Evolutionary conservation across 2,113 vertebrate species (phyloP).

Genomic region (Geococcyx californianus): DNA sequence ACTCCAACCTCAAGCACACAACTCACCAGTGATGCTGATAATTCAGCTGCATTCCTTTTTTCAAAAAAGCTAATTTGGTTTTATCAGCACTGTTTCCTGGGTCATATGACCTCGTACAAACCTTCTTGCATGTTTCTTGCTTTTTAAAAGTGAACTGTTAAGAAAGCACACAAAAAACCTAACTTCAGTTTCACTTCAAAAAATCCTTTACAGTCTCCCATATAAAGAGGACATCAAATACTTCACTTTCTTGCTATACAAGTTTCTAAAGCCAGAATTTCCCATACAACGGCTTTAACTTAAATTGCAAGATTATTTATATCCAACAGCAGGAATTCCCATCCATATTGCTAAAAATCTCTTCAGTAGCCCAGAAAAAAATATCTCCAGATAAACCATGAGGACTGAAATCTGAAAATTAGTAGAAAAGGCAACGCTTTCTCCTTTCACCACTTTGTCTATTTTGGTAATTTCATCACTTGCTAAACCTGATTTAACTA

Average conservation of each 20-base stretch:
- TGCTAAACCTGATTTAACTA: neutral
- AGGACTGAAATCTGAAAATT: neutral
- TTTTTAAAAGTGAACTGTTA: conserved; percentile 85
- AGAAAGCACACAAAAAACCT: neutral
- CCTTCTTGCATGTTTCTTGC: conserved; percentile 73
- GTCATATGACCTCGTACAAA: conserved; percentile 79
- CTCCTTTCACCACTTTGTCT: neutral
- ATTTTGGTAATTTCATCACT: neutral
- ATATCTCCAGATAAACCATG: neutral
- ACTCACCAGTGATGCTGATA: conserved; percentile 88
- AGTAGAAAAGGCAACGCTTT: neutral
- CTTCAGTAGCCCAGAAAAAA: neutral
- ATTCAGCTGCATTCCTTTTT: conserved; percentile 86
- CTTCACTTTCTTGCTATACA: neutral
- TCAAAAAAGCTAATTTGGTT: conserved; percentile 83
- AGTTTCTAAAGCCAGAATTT: neutral
- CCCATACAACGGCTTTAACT: neutral
- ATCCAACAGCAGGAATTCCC: neutral
- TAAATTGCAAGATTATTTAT: neutral
- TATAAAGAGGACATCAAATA: neutral
- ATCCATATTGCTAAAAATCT: neutral
- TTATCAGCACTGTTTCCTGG: conserved; percentile 66
- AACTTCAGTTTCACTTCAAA: neutral
- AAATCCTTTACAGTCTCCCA: neutral
- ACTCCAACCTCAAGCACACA: neutral